Base-by-base conservation (phyloP, 2,888 invertebrate genomes). In the Cataglyphis altisquamis region DNA sequence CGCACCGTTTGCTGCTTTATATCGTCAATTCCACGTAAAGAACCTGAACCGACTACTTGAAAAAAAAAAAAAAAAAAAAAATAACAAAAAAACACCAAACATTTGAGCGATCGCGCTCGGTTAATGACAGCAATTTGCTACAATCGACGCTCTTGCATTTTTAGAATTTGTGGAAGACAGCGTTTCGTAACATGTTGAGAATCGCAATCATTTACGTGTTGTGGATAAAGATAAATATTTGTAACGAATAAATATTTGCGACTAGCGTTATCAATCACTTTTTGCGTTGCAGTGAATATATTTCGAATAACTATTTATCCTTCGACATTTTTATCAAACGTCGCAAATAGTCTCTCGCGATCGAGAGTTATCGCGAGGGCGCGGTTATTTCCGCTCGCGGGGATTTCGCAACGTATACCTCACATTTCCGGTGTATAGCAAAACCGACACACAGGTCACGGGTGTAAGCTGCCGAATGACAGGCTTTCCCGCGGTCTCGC, bases 41-140 rank as follows among this genome's bases (percentile, higher is more conserved):
- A 57, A 64, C 48, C 12, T 21, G 78, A 18, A 81, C 62, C 72
- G 67, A 87, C 86, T 86, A 81, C 85, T 6, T 36, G 32, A 77
- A 74, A 85, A 82, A 89, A 70, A 68, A 89, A 89, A 88, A 89
- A 36, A 78, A 74, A 83, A 89, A 72, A 70, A 88, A 89, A 88
- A 89, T 90, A 90, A 92, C 87, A 86, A 86, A 84, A 89, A 91
- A 91, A 91, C 90, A 85, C 82, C 85, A 82, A 81, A 83, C 89
- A 88, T 87, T 89, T 85, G 87, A 36, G 36, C 15, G 45, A 45
- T 15, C 86, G 78, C 87, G 80, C 87, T 67, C 82, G 66, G 66
- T 57, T 90, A 89, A 91, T 90, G 87, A 81, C 87, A 85, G 90
- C 89, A 86, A 91, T 92, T 92, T 86, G n/a, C 64, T 21, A 12